These are phyloP conservation scores for Thermophis baileyi DNA, from an alignment of 2,113 vertebrate species.

Conservation along the genomic window DNA sequence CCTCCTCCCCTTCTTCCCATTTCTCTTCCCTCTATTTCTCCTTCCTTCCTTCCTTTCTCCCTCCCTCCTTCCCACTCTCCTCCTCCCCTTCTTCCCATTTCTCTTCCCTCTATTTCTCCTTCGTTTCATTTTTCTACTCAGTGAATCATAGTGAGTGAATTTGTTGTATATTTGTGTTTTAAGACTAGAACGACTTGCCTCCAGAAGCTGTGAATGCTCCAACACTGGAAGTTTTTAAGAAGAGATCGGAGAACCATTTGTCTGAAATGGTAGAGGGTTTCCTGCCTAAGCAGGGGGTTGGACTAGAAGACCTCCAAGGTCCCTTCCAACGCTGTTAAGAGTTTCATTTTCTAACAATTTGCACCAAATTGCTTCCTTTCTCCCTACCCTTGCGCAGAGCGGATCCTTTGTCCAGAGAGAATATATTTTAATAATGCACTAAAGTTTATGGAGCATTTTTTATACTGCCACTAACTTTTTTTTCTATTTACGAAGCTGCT, in stretches of 20 bases:
- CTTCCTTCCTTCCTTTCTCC: too few relatives aligned
- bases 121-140: neutral
- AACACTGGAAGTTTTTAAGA: neutral
- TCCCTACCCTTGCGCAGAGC: neutral
- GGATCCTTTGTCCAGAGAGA: neutral
- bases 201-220: neutral
- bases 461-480: neutral
- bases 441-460: neutral
- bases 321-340: neutral
- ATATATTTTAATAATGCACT: neutral
- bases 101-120: neutral
- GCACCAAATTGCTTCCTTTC: neutral
- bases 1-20: too few relatives aligned
- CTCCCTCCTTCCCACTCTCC: rapidly evolving
- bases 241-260: neutral
- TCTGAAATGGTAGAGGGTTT: neutral
- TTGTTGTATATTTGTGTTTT: neutral
- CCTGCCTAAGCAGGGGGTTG: neutral
- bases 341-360: neutral
- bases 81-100: neutral
- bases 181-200: neutral
- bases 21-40: too few relatives aligned
- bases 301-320: neutral
- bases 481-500: neutral
- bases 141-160: neutral